Conservation (phyloP, 2,113 vertebrate genomes). For the Cyanoderma ruficeps region DNA sequence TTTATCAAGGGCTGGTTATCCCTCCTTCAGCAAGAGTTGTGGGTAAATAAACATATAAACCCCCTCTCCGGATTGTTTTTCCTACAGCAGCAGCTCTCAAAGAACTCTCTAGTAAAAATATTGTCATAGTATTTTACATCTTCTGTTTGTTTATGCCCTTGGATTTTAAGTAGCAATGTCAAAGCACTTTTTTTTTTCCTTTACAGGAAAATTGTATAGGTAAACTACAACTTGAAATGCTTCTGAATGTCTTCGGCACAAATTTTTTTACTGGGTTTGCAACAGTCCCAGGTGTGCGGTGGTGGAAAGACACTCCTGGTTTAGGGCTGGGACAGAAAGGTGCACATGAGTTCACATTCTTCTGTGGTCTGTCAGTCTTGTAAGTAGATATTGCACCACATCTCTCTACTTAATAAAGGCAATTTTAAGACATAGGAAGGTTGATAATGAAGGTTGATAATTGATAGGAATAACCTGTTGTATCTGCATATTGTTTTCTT, state of each 20-base stretch:
- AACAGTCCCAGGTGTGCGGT: accelerated
- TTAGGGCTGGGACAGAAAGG: not conserved
- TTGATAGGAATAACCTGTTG: not conserved
- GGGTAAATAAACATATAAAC: not conserved
- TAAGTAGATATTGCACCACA: not conserved
- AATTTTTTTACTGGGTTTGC: not conserved
- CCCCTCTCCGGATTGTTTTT: not conserved
- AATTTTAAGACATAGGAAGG: not conserved
- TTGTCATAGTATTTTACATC: not conserved
- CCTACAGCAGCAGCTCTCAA: not conserved
- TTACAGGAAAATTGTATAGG: not conserved
- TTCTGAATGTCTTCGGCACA: not conserved
- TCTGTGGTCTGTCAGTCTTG: not conserved
- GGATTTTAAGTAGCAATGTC: not conserved
- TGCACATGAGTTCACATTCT: not conserved
- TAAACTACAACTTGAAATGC: not conserved
- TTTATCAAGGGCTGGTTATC: not conserved
- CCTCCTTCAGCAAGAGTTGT: not conserved
- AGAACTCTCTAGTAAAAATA: not conserved
- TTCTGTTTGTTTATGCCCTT: not conserved
- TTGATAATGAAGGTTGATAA: not conserved
- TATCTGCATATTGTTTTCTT: not conserved
- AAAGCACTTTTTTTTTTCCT: not conserved
- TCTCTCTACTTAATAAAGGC: not conserved
- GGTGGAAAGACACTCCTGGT: not conserved